Base-by-base conservation (phyloP, 2,113 vertebrate genomes). In the Protomyctophum bolini region DNA sequence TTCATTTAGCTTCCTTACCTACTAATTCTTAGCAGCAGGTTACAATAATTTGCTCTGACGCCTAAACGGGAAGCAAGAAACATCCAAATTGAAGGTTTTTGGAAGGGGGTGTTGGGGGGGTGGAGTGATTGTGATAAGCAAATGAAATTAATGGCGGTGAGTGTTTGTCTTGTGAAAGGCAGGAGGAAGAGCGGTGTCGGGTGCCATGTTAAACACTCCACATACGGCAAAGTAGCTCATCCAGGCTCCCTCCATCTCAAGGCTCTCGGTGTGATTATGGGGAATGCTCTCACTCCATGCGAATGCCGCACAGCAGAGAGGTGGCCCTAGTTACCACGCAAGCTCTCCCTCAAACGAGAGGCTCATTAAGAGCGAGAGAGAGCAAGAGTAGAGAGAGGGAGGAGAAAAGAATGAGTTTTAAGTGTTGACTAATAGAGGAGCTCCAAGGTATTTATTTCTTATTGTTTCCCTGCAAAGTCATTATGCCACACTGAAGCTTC, bases 371-470 rank as follows among this genome's bases (percentile, higher is more conserved):
- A 87, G 58, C 14, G 47, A 82, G 74, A 76, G 71, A 73, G 46
- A 58, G 10, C 21, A 28, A 21, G 57, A 8, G 57, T 21, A 49
- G 66, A 29, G 54, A 59, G 65, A 58, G 76, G 64, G 49, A 68
- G 61, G 15, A 28, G 33, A 45, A 73, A 72, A 73, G 66, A 78
- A 72, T 76, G 80, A 88, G 83, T 82, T 87, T 87, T 88, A 93
- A 92, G 88, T 91, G 89, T 88, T 81, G 89, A 90, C 91, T 93
- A 93, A 91, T 94, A 91, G 91, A 91, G 82, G 77, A 86, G 89
- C 92, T 90, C 89, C 86, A 85, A 93, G 92, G 89, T 93, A 91
- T 91, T 92, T 91, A 91, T 91, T 89, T 90, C 89, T 86, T 88
- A 88, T 91, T 89, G 91, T 89, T 87, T 92, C 79, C 58, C 79